Conservation (phyloP, 2,888 invertebrate species). For the Ferrisia virgata region DNA sequence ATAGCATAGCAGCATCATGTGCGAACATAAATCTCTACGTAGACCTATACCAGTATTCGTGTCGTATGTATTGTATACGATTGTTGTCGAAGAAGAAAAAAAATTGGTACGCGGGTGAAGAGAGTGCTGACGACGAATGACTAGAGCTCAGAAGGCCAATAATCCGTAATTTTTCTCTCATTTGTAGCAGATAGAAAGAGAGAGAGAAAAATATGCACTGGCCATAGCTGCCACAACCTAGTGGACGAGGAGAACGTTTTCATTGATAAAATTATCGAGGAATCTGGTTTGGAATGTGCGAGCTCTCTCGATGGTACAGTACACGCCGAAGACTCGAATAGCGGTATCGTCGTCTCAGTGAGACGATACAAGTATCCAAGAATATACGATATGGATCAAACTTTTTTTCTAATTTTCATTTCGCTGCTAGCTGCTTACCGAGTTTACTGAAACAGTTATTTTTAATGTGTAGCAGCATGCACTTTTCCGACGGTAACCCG, state of each 20-base stretch:
- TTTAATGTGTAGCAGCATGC: too few relatives aligned
- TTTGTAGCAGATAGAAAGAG: background rate
- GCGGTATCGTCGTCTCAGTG: background rate
- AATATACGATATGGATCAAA: background rate
- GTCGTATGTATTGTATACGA: background rate
- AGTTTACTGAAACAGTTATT: too few relatives aligned
- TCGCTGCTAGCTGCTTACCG: too few relatives aligned
- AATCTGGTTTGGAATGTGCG: slow-evolving; percentile 23
- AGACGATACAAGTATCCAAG: too few relatives aligned
- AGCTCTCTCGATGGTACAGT: background rate
- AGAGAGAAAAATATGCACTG: background rate
- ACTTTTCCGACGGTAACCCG: too few relatives aligned
- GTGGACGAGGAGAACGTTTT: background rate
- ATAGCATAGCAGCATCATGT: too few relatives aligned
- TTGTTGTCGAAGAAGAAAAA: background rate
- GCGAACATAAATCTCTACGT: too few relatives aligned
- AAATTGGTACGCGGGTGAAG: background rate
- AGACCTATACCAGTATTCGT: background rate
- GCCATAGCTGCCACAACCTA: background rate
- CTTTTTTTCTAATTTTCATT: background rate
- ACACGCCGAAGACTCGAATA: background rate
- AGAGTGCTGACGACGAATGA: background rate
- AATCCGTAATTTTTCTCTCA: background rate
- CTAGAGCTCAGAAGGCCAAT: background rate
- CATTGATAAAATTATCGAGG: slow-evolving; percentile 33